Evolutionary conservation across 2,888 invertebrate species (phyloP).

Genomic region (Leucania comma): DNA sequence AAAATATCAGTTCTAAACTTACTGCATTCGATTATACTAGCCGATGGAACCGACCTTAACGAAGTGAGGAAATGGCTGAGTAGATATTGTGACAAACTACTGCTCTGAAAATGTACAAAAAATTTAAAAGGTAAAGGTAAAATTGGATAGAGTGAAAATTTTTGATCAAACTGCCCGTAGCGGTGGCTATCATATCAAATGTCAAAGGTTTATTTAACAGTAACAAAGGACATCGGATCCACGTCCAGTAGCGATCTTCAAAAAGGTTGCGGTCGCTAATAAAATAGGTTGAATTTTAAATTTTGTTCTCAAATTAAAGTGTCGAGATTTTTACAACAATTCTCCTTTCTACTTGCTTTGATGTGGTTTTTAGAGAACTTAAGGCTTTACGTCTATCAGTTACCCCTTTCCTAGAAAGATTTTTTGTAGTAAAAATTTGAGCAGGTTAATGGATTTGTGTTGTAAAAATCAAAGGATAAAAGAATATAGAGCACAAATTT

Average conservation of each 20-base stretch:
- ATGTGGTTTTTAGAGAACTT: constrained; percentile 26
- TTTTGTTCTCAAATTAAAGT: constrained; percentile 18
- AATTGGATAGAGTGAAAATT: background rate
- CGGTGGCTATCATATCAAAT: constrained; percentile 30
- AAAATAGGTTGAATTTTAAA: constrained; percentile 10
- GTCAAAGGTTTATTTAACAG: constrained; percentile 33
- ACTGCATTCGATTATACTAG: no score
- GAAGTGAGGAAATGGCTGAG: no score
- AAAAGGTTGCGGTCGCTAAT: constrained; percentile 10
- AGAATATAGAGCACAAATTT: background rate
- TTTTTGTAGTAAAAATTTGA: background rate
- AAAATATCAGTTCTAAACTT: no score
- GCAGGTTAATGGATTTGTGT: background rate
- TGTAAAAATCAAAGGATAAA: background rate
- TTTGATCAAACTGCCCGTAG: background rate
- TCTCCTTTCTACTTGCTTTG: constrained; percentile 23
- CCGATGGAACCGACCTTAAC: no score
- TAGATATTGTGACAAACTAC: no score
- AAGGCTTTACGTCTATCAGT: background rate
- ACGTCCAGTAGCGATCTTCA: background rate
- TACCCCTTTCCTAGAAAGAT: background rate
- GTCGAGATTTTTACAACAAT: constrained; percentile 13
- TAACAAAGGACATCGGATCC: constrained; percentile 42
- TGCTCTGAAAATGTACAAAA: background rate
- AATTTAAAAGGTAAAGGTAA: background rate